Percentiles rank a stretch among this genome's conserved stretches.
Evolutionary conservation across 1,140 invertebrate species (phyloP).

Genomic region (Amyelois transitella): DNA sequence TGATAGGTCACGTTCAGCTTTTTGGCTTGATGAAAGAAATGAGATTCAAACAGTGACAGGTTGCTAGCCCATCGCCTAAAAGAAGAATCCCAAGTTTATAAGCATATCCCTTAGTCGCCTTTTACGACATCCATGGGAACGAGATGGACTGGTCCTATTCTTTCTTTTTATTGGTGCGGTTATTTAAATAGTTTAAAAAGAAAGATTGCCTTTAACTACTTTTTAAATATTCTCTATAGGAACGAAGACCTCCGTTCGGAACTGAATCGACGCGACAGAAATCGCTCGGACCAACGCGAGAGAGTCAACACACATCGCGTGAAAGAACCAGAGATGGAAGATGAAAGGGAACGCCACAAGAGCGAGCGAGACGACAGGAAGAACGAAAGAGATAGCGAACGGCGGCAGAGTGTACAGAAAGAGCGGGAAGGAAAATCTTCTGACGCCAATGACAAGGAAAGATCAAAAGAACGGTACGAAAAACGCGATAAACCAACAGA

Average conservation of each 20-base stretch:
- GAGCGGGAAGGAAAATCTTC: neutral
- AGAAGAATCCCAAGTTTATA: no score
- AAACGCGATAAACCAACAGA: no score
- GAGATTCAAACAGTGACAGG: no score
- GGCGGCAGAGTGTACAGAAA: neutral
- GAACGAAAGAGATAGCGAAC: conserved; percentile 4
- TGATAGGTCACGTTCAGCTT: no score
- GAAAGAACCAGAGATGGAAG: conserved; percentile 9
- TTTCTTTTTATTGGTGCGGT: no score
- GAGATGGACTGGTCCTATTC: no score
- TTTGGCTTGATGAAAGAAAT: no score
- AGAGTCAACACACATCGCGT: conserved; percentile 9
- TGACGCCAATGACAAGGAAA: neutral
- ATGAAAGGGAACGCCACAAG: conserved; percentile 7
- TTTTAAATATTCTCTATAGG: conserved; percentile 3
- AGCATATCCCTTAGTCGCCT: no score
- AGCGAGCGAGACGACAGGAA: conserved; percentile 1
- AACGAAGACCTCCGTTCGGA: neutral
- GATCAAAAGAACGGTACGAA: neutral
- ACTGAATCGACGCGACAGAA: neutral
- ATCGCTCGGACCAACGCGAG: conserved; percentile 6
- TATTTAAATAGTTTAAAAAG: no score
- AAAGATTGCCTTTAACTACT: neutral
- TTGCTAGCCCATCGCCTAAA: no score
- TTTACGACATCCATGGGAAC: no score